Conservation (phyloP, 2,113 vertebrate species). For the Neoarius graeffei region DNA sequence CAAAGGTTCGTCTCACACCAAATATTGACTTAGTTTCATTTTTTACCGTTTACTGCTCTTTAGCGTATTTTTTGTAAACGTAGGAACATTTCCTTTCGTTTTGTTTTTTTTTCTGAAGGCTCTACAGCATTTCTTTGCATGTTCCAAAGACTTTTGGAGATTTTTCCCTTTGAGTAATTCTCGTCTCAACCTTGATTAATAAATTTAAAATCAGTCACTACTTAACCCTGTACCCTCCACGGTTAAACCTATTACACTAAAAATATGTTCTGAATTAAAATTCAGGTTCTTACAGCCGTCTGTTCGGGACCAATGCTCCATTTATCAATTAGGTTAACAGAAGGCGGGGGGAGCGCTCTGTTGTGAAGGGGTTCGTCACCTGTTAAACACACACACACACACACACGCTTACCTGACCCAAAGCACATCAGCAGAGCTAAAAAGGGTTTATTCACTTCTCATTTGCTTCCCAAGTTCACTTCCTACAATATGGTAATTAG, state of each 20-base stretch:
- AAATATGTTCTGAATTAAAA: conserved; percentile 42
- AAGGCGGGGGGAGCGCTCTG: not conserved
- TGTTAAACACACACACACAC: conserved; percentile 22
- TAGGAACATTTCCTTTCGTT: too few relatives aligned
- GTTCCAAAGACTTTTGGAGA: too few relatives aligned
- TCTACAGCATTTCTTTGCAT: too few relatives aligned
- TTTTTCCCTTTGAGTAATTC: not conserved
- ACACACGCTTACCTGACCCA: not conserved
- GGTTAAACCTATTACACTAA: conserved; percentile 51
- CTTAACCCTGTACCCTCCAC: not conserved
- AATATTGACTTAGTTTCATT: too few relatives aligned
- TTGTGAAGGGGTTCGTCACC: conserved; percentile 22
- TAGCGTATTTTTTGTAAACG: too few relatives aligned
- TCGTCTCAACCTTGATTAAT: not conserved
- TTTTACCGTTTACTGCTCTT: too few relatives aligned
- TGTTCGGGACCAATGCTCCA: conserved; percentile 37
- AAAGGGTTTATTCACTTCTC: not conserved
- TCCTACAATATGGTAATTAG: conserved; percentile 29
- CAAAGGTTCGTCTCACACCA: too few relatives aligned
- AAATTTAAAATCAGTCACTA: not conserved
- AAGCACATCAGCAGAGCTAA: not conserved
- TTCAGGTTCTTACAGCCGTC: conserved; percentile 8
- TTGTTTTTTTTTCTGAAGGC: too few relatives aligned
- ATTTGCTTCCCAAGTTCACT: not conserved
- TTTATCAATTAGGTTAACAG: conserved; percentile 52